phyloP scores from a whole-genome alignment of 2,888 invertebrate genomes.

The Eupithecia tripunctaria region DNA sequence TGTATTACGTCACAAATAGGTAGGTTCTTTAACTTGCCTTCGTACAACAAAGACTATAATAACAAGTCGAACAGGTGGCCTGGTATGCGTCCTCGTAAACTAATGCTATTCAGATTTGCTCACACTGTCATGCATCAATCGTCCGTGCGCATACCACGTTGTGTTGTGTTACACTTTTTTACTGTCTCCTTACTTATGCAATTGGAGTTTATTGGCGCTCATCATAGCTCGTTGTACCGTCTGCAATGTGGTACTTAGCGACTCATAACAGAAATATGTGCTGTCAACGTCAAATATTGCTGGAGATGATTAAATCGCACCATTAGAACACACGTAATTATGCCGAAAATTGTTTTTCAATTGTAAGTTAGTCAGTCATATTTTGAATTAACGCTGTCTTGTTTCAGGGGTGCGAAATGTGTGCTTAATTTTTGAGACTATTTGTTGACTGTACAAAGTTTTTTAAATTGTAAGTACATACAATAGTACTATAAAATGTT shows the following conservation, averaged over 20 bases:
- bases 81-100: slow-evolving; percentile 39
- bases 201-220: slow-evolving; percentile 45
- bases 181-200: slow-evolving; percentile 37
- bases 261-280: slow-evolving; percentile 26
- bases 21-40: slow-evolving; percentile 5
- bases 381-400: too few relatives aligned
- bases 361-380: too few relatives aligned
- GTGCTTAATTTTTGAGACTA: not conserved
- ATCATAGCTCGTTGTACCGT: slow-evolving; percentile 41
- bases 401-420: too few relatives aligned
- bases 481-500: not conserved
- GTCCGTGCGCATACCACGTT: slow-evolving; percentile 34
- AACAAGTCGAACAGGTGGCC: slow-evolving; percentile 32
- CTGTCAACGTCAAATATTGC: slow-evolving; percentile 15
- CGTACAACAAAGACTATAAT: slow-evolving; percentile 26
- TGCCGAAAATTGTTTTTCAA: too few relatives aligned
- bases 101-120: slow-evolving; percentile 42
- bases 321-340: too few relatives aligned
- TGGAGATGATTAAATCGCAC: slow-evolving; percentile 41
- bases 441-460: not conserved
- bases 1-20: not conserved
- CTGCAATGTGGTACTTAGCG: slow-evolving; percentile 15
- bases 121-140: slow-evolving; percentile 45
- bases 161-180: slow-evolving; percentile 42
- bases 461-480: not conserved